A percentile compares a stretch with the other conserved stretches of the same genome.
Evolutionary conservation across 2,888 invertebrate species (phyloP).

Genomic region (Dione juno): DNA sequence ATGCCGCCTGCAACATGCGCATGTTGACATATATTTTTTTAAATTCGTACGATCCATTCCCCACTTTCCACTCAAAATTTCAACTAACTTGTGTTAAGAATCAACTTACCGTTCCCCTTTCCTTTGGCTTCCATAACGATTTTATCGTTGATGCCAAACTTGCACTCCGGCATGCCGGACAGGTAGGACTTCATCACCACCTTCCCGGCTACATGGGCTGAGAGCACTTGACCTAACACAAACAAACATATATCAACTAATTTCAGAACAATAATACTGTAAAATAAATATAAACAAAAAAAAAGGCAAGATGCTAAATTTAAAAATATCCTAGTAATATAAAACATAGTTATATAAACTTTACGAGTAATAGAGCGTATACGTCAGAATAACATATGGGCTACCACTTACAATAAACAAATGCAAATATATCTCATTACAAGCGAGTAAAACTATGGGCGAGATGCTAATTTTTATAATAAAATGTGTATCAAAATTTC

Average conservation of each 20-base stretch:
- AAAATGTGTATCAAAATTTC: no score
- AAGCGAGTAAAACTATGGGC: no score
- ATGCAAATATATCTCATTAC: no score
- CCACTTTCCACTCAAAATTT: neutral
- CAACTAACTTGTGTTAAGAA: neutral
- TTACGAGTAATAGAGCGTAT: no score
- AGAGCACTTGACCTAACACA: constrained; percentile 94
- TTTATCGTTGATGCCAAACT: constrained; percentile 99
- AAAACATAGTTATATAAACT: no score
- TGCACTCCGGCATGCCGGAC: constrained; percentile 99
- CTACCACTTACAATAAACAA: no score
- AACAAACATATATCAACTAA: neutral
- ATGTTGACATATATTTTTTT: no score
- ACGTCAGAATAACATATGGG: no score
- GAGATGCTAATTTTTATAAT: no score
- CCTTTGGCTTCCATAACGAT: constrained; percentile 98
- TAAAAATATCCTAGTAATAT: no score
- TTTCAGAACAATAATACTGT: no score
- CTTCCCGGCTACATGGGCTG: constrained; percentile 99
- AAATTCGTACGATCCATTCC: no score
- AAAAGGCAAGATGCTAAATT: neutral
- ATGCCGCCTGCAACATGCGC: constrained; percentile 84
- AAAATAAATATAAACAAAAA: neutral
- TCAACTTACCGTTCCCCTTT: constrained; percentile 83
- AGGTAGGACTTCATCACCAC: constrained; percentile 99